Percentiles rank a stretch among this genome's conserved stretches.
Conservation (phyloP, 2,797 vertebrate genomes). For the Hydrophis major region DNA sequence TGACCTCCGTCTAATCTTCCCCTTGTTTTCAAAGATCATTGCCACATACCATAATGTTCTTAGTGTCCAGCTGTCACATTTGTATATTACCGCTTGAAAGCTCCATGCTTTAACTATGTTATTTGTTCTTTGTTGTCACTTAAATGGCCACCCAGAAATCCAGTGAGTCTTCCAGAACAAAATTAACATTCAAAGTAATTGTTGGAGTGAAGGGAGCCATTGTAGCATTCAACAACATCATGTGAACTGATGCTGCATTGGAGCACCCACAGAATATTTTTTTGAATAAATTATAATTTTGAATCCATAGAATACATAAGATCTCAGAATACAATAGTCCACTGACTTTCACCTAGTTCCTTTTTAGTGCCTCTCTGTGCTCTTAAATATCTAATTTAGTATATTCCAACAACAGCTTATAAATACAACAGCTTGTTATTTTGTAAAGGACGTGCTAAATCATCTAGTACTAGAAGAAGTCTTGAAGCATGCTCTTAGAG, state of each 20-base stretch:
- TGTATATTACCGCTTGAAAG: neutral
- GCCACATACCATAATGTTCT: neutral
- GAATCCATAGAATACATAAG: neutral
- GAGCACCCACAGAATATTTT: neutral
- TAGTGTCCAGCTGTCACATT: neutral
- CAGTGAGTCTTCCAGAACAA: neutral
- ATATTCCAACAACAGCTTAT: neutral
- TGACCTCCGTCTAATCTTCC: neutral
- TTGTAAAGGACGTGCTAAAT: neutral
- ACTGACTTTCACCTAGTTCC: neutral
- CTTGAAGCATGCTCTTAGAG: neutral
- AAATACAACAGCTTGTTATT: neutral
- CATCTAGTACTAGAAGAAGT: slow-evolving; percentile 13
- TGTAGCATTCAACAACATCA: neutral
- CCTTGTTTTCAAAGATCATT: neutral
- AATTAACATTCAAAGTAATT: neutral
- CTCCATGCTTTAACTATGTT: neutral
- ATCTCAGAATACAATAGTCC: neutral
- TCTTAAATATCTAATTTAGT: neutral
- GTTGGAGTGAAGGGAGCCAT: neutral
- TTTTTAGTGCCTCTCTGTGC: neutral
- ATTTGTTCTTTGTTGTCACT: neutral
- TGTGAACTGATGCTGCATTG: neutral
- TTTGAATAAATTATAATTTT: neutral
- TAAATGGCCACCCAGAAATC: neutral